Base-by-base conservation (phyloP, 2,797 vertebrate species). In the Buceros bicornis region DNA sequence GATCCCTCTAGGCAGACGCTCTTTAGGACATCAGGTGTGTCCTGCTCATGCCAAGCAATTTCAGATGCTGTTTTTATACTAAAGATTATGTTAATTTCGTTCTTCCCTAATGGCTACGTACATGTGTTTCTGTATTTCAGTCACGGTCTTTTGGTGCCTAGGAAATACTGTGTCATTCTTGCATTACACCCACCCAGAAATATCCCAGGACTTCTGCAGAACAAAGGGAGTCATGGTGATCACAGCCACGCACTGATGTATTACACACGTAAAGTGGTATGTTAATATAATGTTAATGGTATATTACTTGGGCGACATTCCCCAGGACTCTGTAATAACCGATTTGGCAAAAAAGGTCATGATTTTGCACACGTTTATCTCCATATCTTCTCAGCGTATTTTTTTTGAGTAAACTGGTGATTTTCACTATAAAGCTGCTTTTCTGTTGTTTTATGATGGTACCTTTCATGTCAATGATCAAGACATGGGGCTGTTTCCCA, bases 121-220 rank as follows among this genome's bases (percentile, higher is more conserved):
- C 21, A 5, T 35, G 7, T 35, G 29, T 58, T 80, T 58, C 58
- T 21, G 71, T 56, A 61, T 45, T 86, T 20, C 76, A 60, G 40
- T 45, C 71, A 47, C 1, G 5, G 62, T 10, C 18, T 29, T 71
- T 25, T 12, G 79, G 60, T 77, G 77, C 70, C 78, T 40, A 16
- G 33, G 87, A 77, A 92, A 91, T 51, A 69, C 62, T 35, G 6
- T 62, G 60, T 86, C 61, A 71, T 85, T 66, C 69, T 69, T 20
- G 20, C 67, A 93, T 95, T 93, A 93, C n/a, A 67, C 17, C 60
- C 74, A 35, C 54, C 62, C 79, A 77, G 33, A 92, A 94, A 72
- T 56, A 92, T 58, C 25, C 81, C 43, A 26, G 50, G 73, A 18
- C 64, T 93, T 76, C 82, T 31, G 0, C 11, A 60, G 84, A 95